These are phyloP conservation scores for Ypsolopha scabrella DNA, from an alignment of 2,888 invertebrate species.

Conservation along the genomic window DNA sequence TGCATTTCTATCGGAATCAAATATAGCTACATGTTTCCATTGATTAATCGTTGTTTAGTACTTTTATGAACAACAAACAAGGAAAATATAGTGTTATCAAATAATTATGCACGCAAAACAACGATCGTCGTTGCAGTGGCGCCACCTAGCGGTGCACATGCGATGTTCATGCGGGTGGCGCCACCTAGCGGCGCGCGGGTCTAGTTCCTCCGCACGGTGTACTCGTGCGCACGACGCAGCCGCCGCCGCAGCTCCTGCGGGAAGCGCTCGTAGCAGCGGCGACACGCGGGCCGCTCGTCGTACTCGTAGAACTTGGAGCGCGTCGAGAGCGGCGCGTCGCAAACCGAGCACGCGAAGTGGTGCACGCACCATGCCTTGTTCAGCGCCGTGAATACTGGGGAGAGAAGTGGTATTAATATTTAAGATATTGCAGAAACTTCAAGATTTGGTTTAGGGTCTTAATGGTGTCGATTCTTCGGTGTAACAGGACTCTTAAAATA, in stretches of 20 bases:
- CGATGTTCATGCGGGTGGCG: no score
- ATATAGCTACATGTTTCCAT: no score
- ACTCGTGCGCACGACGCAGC: constrained; percentile 89
- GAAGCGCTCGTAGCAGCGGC: constrained; percentile 97
- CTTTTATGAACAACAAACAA: no score
- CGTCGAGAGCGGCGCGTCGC: constrained; percentile 95
- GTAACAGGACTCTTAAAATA: no score
- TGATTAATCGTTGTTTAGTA: no score
- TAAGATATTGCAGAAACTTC: no score
- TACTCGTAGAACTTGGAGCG: constrained; percentile 99
- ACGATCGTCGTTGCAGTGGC: background rate
- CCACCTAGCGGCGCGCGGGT: background rate
- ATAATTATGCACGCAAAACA: background rate
- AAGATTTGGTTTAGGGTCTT: no score
- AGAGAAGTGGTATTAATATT: background rate
- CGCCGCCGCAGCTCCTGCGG: constrained; percentile 94
- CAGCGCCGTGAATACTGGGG: constrained; percentile 93
- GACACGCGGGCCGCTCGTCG: constrained; percentile 98
- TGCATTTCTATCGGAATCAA: no score
- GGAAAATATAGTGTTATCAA: background rate
- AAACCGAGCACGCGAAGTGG: constrained; percentile 97
- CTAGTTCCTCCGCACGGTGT: constrained; percentile 66
- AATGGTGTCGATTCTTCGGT: no score
- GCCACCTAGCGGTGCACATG: background rate
- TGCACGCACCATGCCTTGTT: constrained; percentile 99